A percentile compares a stretch with the other conserved stretches of the same genome.
Conservation (phyloP, 2,113 vertebrate genomes). For the Coreoperca whiteheadi region DNA sequence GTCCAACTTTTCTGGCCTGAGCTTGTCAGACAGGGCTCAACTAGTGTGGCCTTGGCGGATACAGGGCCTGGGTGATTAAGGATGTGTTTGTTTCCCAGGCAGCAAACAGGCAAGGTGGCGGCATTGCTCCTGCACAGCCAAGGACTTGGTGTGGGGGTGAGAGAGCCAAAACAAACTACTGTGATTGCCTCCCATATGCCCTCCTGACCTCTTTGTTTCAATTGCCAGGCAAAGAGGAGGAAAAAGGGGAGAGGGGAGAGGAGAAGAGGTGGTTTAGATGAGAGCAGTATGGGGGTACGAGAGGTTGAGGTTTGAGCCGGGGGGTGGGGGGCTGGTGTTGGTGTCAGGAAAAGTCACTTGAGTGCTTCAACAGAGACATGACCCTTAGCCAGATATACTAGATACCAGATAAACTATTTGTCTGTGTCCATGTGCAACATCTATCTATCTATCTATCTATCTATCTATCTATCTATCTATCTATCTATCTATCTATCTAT, state of each 20-base stretch:
- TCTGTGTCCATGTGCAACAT: not conserved
- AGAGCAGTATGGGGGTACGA: conserved; percentile 19
- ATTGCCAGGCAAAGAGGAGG: conserved; percentile 70
- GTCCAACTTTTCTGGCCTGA: conserved; percentile 65
- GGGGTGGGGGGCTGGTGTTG: not conserved
- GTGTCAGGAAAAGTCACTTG: conserved; percentile 64
- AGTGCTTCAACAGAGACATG: conserved; percentile 58
- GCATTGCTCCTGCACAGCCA: conserved; percentile 76
- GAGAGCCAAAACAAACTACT: conserved; percentile 83
- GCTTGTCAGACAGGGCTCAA: conserved; percentile 70
- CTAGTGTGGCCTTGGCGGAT: conserved; percentile 78
- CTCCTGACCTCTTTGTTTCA: conserved; percentile 80
- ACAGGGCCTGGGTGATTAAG: conserved; percentile 76
- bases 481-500: too few species aligned
- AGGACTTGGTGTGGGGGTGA: conserved; percentile 68
- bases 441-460: conserved; percentile 29
- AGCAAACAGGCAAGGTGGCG: conserved; percentile 80
- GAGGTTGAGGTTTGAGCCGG: conserved; percentile 41
- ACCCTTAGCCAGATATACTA: conserved; percentile 47
- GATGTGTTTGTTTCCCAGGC: conserved; percentile 83
- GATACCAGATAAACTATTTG: not conserved
- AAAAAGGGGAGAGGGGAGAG: conserved; percentile 43
- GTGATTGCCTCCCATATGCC: conserved; percentile 82
- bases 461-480: too few species aligned
- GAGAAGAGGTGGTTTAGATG: conserved; percentile 39